Base-by-base conservation (phyloP, 64 coral and sea anemone genomes). In the Hydrozoanthus tunicans region DNA sequence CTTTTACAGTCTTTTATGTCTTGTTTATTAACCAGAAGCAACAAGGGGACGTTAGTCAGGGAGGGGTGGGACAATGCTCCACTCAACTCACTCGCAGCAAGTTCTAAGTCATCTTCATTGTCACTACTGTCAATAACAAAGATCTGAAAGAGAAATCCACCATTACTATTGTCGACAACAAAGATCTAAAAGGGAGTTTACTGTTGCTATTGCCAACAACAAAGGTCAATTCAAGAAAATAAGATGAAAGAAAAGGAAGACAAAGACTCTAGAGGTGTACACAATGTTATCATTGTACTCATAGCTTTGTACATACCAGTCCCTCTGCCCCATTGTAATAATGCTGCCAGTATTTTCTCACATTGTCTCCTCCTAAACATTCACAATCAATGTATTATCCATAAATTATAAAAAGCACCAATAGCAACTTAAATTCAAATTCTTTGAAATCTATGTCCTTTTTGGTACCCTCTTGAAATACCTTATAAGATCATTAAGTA, bases 21-120 rank as follows among this genome's bases (percentile, higher is more conserved):
- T 62, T 99, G 92, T 78, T 99, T 95, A 73, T 95, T 95, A 58
- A 92, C 97, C 54, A 99, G 86, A 23, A 99, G 83, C 79, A 99
- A 77, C 51, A 99, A 82, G 53, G 97, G 97, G 64, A 96, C 83
- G 57, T 78, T 89, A 56, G 43, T 64, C 11, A 99, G 79, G n/a
- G 94, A 91, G 73, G 94, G 90, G 62, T 95, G 94, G 59, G 81
- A 85, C 5, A 99, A 79, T 63, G 90, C 97, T 27, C 80, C 90
- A 59, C 92, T 68, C 56, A 99, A 65, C 59, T 93, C 92, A 84
- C 73, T 86, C 9, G 89, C 89, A 24, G 97, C 94, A 56, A 96
- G 90, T 20, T 96, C 84, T 56, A 96, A 71, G 67, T 96, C 92
- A 76, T 92, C 90, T 23, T 93, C 94, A 89, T 24, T 91, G 17